Conservation (phyloP, 1,140 invertebrate species). For the Hirudo medicinalis region DNA sequence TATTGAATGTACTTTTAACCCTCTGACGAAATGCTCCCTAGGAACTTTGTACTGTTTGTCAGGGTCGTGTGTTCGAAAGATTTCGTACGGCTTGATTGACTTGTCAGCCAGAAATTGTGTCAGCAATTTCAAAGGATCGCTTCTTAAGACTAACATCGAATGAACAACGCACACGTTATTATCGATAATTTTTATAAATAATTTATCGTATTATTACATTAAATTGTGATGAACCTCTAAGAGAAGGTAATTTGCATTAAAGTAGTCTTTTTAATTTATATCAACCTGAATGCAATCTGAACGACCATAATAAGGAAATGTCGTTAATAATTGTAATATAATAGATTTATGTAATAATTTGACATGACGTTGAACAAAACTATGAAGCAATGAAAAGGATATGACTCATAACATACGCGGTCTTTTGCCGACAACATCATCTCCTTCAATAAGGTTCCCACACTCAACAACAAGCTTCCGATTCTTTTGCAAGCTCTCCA, state of each 20-base stretch:
- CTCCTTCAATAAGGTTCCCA: conserved; percentile 19
- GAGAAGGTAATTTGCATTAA: too few relatives aligned
- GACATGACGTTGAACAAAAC: too few relatives aligned
- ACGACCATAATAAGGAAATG: too few relatives aligned
- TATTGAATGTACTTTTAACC: conserved; percentile 29
- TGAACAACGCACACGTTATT: background rate
- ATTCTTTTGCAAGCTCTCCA: conserved; percentile 17
- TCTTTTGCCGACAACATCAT: conserved; percentile 21
- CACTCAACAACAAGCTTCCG: background rate
- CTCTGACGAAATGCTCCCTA: conserved; percentile 34
- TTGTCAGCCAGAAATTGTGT: conserved; percentile 33
- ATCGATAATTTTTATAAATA: background rate
- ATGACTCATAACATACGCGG: conserved; percentile 12
- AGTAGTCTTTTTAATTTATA: too few relatives aligned
- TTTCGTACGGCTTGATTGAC: conserved; percentile 35
- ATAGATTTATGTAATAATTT: too few relatives aligned
- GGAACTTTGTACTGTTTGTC: conserved; percentile 31
- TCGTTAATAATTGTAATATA: too few relatives aligned
- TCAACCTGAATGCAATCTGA: too few relatives aligned
- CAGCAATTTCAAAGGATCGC: conserved; percentile 35
- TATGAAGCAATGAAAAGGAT: background rate
- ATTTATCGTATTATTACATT: too few relatives aligned
- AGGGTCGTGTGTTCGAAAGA: conserved; percentile 36
- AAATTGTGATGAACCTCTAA: too few relatives aligned
- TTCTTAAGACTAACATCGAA: conserved; percentile 22